Base-by-base conservation (phyloP, 2,113 vertebrate genomes). In the Erythrocercus mccallii region DNA sequence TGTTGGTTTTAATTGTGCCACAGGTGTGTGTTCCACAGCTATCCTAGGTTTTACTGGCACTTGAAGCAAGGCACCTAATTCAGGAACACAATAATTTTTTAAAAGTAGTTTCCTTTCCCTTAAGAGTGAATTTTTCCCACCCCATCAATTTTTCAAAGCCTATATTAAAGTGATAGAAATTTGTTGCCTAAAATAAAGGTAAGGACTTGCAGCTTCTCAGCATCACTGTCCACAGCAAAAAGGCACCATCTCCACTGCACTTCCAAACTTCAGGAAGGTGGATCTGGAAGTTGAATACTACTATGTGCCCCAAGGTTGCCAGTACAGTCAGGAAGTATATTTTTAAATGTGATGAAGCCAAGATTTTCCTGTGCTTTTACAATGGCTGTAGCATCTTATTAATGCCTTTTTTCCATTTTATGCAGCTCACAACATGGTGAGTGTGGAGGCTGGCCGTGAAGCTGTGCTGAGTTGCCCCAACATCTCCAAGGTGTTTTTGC, bases 401-500 rank as follows among this genome's bases (percentile, higher is more conserved):
- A 10, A 57, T 33, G 15, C 25, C 3, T 78, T 70, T 62, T 84
- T 58, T 42, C 14, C 23, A 40, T 71, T 20, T 35, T 37, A 9
- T 6, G 15, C 73, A 97, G 95, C 5, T 85, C 30, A 53, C 11
- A 35, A 4, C 23, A 13, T 5, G 7, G 30, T 62, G 64, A 48
- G 13, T 7, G 47, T n/a, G 18, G 33, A 25, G 64, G 60, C 47
- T 44, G 80, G 51, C 25, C 42, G 19, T 7, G 93, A 92, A 31
- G 64, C 38, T 88, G 77, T 92, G 33, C 56, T 98, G 72, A 37
- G 6, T 23, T 98, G 98, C 44, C n/a, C 68, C 61, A 15, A 1
- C 2, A 0, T 2, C 38, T n/a, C 3, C 31, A 2, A 28, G 4
- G 5, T 1, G 6, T 0, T 15, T n/a, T 9, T 48, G 17, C 0